Conservation (phyloP, 2,113 vertebrate genomes). For the Cottus gobio region DNA sequence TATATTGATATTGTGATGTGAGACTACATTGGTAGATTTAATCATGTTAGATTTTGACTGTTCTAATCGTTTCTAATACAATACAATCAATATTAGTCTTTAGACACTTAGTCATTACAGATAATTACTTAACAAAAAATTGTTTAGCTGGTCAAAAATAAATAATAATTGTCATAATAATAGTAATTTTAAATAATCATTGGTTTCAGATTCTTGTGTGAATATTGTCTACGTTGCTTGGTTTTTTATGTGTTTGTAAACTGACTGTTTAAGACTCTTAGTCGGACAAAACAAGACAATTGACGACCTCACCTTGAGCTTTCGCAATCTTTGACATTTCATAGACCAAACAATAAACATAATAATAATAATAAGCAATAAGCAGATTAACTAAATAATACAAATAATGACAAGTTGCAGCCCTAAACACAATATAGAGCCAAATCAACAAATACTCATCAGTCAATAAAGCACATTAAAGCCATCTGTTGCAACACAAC, state of each 20-base stretch:
- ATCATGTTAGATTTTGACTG: neutral
- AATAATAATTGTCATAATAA: neutral
- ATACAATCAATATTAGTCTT: too few relatives aligned
- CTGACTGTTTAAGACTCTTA: neutral
- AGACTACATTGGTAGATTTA: neutral
- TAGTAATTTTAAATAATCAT: neutral
- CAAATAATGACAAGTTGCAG: neutral
- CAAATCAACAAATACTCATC: neutral
- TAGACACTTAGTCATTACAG: neutral
- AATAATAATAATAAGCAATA: neutral
- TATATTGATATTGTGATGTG: neutral
- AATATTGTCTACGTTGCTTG: neutral
- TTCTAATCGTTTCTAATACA: too few relatives aligned
- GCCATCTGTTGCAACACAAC: slow-evolving; percentile 60
- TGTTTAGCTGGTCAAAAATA: neutral
- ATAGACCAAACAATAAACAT: neutral
- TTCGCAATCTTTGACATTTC: neutral
- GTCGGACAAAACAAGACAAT: neutral
- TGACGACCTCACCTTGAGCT: neutral
- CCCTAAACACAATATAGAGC: neutral
- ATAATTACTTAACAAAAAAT: neutral
- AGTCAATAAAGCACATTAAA: slow-evolving; percentile 39
- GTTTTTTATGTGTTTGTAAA: neutral
- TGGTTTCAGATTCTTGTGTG: neutral
- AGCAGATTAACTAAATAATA: neutral